These are phyloP conservation scores for Hypocryptadius cinnamomeus DNA, from an alignment of 2,113 vertebrate genomes.

Conservation along the genomic window DNA sequence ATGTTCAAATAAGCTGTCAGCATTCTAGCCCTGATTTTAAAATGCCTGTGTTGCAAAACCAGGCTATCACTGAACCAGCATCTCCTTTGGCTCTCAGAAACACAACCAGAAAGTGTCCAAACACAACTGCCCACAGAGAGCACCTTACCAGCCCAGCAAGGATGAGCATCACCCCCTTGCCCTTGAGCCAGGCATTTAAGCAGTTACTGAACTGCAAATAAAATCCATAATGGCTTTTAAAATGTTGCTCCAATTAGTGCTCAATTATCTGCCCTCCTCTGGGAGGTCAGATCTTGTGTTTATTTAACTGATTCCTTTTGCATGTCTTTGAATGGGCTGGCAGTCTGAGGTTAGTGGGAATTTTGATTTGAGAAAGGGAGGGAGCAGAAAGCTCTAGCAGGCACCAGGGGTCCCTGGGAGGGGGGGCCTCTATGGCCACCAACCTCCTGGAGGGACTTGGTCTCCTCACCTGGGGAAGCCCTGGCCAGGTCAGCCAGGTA, in stretches of 20 bases:
- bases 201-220: background rate
- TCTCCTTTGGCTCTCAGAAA: background rate
- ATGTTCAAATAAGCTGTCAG: background rate
- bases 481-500: background rate
- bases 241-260: background rate
- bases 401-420: background rate
- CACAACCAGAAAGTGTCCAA: background rate
- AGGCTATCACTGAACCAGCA: background rate
- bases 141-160: background rate
- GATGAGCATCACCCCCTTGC: background rate
- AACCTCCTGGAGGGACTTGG: background rate
- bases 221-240: background rate
- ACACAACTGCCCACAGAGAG: background rate
- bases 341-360: background rate
- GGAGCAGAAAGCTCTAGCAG: background rate
- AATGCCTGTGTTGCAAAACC: background rate
- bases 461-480: background rate
- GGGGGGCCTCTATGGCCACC: rapidly evolving
- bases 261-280: background rate
- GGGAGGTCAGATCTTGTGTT: background rate
- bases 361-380: background rate
- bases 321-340: background rate
- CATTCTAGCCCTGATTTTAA: background rate
- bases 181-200: background rate
- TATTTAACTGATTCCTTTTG: background rate